Conservation (phyloP, 2,888 invertebrate genomes). For the Acanthosepion lycidas region DNA sequence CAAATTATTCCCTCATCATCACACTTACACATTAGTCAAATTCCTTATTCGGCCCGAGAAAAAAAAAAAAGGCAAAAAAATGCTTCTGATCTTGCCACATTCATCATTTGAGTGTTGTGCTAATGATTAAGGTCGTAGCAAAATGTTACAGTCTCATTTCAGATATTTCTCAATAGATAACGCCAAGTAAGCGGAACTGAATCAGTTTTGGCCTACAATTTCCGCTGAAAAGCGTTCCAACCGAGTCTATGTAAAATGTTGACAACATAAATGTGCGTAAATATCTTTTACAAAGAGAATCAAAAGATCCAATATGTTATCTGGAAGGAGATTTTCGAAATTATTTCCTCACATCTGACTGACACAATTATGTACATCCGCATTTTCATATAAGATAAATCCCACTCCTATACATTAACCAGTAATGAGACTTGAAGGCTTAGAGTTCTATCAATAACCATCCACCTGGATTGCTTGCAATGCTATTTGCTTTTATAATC, state of each 20-base stretch:
- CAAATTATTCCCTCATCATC: neutral
- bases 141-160: slow-evolving; percentile 14
- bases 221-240: slow-evolving; percentile 2
- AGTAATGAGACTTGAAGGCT: neutral
- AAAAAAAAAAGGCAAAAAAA: neutral
- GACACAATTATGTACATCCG: neutral
- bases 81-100: neutral
- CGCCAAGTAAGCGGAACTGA: neutral
- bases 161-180: neutral
- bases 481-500: neutral
- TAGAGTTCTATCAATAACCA: neutral
- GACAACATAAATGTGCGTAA: neutral
- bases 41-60: neutral
- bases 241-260: neutral
- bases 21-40: neutral
- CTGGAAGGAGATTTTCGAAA: neutral
- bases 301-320: neutral
- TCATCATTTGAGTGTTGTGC: neutral
- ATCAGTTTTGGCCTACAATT: neutral
- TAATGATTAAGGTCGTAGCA: neutral
- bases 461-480: neutral
- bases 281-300: neutral
- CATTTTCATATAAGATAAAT: neutral
- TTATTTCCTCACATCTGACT: neutral
- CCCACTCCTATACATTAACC: neutral